These are phyloP conservation scores for Caenorhabditis afra DNA, from an alignment of 2,888 invertebrate species.

Conservation along the genomic window DNA sequence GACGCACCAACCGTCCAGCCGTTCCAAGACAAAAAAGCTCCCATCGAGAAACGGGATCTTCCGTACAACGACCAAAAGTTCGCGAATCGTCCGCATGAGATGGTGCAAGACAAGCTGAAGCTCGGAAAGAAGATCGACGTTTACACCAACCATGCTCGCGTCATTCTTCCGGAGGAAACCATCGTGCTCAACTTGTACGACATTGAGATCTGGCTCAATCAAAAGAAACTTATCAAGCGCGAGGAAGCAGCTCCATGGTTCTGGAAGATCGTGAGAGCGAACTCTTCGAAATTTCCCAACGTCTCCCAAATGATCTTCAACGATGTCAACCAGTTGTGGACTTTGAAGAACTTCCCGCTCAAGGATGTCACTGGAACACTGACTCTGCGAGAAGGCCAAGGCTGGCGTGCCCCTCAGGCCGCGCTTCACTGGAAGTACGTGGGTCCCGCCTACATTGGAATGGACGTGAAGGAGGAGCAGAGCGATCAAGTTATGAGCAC, in stretches of 20 bases:
- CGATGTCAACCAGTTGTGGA: conserved; percentile 39
- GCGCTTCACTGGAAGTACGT: too few species aligned
- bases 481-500: not conserved
- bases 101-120: conserved; percentile 5
- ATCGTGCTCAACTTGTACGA: conserved; percentile 12
- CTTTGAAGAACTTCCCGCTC: not conserved
- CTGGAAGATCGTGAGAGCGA: conserved; percentile 7
- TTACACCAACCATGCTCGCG: conserved; percentile 30
- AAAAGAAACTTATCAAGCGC: not conserved
- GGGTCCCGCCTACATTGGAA: too few species aligned
- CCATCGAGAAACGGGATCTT: not conserved
- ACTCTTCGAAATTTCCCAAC: not conserved
- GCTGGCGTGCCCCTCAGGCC: too few species aligned
- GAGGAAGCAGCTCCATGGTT: conserved; percentile 10
- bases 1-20: too few species aligned
- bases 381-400: conserved; percentile 71
- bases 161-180: conserved; percentile 1
- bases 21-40: not conserved
- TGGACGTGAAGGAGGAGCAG: conserved; percentile 83
- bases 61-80: conserved; percentile 25
- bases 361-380: not conserved
- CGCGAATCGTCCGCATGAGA: conserved; percentile 1
- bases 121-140: conserved; percentile 24
- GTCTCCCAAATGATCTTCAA: conserved; percentile 25
- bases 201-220: conserved; percentile 1